Evolutionary conservation across 2,797 vertebrate species (phyloP).

Genomic region (Melanitta fusca): DNA sequence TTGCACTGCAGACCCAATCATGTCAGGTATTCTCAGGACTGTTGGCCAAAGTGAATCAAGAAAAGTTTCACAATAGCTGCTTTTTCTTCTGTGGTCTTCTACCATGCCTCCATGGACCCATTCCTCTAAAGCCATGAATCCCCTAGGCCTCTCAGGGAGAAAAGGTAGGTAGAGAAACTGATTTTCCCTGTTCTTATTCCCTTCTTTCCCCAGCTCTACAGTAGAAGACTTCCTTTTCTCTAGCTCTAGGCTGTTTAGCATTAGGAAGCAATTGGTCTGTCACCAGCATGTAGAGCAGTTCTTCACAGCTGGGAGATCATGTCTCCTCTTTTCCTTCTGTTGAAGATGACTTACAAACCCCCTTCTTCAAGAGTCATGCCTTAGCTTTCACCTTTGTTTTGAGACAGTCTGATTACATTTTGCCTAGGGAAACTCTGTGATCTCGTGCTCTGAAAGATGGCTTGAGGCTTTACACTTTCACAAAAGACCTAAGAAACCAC

Average conservation of each 20-base stretch:
- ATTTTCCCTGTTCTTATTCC: background rate
- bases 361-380: background rate
- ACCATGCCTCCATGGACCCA: rapidly evolving
- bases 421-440: background rate
- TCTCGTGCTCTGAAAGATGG: background rate
- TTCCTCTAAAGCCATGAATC: background rate
- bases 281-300: background rate
- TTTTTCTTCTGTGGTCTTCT: background rate
- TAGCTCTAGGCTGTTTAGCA: background rate
- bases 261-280: background rate
- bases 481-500: background rate
- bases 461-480: background rate
- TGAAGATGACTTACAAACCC: background rate
- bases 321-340: background rate
- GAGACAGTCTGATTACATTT: background rate
- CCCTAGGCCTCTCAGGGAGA: rapidly evolving
- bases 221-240: background rate
- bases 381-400: background rate
- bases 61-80: background rate
- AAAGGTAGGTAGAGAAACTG: background rate
- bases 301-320: rapidly evolving
- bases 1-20: background rate
- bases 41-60: background rate
- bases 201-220: background rate
- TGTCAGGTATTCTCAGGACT: background rate